Conservation (phyloP, 1,140 invertebrate genomes). For the Drosophila busckii region DNA sequence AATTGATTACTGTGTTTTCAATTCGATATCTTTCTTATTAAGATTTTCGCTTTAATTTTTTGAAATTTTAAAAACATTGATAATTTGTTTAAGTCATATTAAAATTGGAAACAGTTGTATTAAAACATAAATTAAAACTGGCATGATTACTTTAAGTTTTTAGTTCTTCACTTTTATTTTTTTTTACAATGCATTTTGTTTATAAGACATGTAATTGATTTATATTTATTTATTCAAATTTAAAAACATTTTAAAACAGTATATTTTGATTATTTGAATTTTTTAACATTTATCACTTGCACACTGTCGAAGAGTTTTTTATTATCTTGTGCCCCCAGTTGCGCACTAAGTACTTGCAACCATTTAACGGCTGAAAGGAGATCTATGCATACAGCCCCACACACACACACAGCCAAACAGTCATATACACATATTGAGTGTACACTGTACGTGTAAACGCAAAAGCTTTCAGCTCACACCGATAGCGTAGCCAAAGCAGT, state of each 20-base stretch:
- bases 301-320: slow-evolving; percentile 7
- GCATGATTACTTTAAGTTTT: too few relatives aligned
- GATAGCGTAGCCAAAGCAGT: slow-evolving; percentile 17
- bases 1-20: too few relatives aligned
- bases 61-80: too few relatives aligned
- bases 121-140: too few relatives aligned
- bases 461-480: slow-evolving; percentile 41
- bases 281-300: background rate
- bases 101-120: too few relatives aligned
- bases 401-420: slow-evolving; percentile 20
- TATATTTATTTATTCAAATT: background rate
- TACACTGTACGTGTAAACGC: slow-evolving; percentile 53
- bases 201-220: too few relatives aligned
- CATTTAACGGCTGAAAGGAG: slow-evolving; percentile 12
- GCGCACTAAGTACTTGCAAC: slow-evolving; percentile 38
- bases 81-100: too few relatives aligned
- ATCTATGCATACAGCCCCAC: slow-evolving; percentile 24
- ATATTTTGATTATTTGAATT: background rate
- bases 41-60: too few relatives aligned
- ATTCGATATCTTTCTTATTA: too few relatives aligned
- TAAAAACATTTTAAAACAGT: background rate
- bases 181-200: too few relatives aligned
- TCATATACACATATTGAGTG: slow-evolving; percentile 42
- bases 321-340: slow-evolving; percentile 22
- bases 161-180: too few relatives aligned